A percentile compares a stretch with the other conserved stretches of the same genome.
Evolutionary conservation across 2,113 vertebrate genomes (phyloP).

Genomic region (Chrysochloris asiatica): DNA sequence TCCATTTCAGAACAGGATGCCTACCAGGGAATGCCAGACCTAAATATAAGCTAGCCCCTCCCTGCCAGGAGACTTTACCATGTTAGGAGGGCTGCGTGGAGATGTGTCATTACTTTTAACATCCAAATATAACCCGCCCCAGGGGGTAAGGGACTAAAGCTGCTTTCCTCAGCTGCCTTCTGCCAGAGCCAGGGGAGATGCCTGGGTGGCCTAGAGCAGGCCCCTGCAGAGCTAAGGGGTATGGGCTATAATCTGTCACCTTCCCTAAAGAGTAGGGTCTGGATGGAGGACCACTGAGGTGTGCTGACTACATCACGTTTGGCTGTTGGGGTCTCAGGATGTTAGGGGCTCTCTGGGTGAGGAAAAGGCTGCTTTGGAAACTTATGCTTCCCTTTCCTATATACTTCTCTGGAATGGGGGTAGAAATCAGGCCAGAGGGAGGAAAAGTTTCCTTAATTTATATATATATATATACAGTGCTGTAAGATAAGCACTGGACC

Average conservation of each 20-base stretch:
- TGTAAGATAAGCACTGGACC: too few relatives aligned
- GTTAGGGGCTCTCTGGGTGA: neutral
- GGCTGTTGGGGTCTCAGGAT: neutral
- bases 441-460: neutral
- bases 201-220: neutral
- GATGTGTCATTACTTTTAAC: constrained; percentile 77
- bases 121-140: constrained; percentile 75
- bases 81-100: constrained; percentile 15
- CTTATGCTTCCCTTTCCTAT: neutral
- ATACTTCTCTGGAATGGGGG: neutral
- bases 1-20: constrained; percentile 78
- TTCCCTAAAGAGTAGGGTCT: neutral
- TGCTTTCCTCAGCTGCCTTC: constrained; percentile 55
- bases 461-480: too few relatives aligned
- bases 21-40: constrained; percentile 78
- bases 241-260: neutral
- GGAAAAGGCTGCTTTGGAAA: neutral
- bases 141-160: constrained; percentile 61
- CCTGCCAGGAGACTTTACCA: constrained; percentile 69
- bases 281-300: neutral
- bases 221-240: neutral
- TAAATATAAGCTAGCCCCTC: constrained; percentile 77
- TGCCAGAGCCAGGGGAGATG: neutral
- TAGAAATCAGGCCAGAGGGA: too few relatives aligned
- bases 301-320: neutral